These are phyloP conservation scores for Ophraella communa DNA, from an alignment of 2,888 invertebrate genomes.

Conservation along the genomic window DNA sequence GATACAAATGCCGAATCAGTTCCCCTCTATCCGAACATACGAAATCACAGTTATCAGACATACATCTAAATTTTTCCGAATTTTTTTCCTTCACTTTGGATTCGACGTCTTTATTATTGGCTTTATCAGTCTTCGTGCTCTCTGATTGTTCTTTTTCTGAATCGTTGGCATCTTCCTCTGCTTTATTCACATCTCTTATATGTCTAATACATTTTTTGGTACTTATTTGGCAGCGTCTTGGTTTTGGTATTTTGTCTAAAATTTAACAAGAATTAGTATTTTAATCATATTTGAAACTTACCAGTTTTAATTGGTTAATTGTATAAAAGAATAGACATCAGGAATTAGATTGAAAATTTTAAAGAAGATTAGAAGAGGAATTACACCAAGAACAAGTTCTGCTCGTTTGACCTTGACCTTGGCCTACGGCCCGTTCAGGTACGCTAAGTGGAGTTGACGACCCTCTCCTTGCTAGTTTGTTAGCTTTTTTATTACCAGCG, in stretches of 20 bases:
- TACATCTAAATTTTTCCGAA: constrained; percentile 27
- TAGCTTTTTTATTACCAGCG: too few species aligned
- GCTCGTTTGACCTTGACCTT: too few species aligned
- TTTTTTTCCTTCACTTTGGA: not conserved
- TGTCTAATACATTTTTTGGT: constrained; percentile 11
- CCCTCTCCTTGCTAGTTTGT: too few species aligned
- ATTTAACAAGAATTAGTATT: not conserved
- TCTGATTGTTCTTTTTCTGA: constrained; percentile 11
- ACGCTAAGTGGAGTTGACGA: too few species aligned
- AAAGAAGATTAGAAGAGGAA: too few species aligned
- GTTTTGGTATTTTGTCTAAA: not conserved
- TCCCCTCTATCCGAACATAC: constrained; percentile 33
- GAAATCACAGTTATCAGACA: constrained; percentile 37
- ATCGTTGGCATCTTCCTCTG: constrained; percentile 10
- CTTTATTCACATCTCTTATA: constrained; percentile 5
- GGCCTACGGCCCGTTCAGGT: too few species aligned
- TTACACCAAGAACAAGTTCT: too few species aligned
- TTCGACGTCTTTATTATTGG: constrained; percentile 9
- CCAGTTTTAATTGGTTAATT: too few species aligned
- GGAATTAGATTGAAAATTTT: too few species aligned
- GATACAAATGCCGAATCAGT: constrained; percentile 35
- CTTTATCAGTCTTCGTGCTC: constrained; percentile 19
- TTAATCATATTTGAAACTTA: not conserved
- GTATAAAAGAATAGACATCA: too few species aligned
- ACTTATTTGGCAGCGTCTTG: not conserved